Base-by-base conservation (phyloP, 2,888 invertebrate species). In the Malacosoma neustria region DNA sequence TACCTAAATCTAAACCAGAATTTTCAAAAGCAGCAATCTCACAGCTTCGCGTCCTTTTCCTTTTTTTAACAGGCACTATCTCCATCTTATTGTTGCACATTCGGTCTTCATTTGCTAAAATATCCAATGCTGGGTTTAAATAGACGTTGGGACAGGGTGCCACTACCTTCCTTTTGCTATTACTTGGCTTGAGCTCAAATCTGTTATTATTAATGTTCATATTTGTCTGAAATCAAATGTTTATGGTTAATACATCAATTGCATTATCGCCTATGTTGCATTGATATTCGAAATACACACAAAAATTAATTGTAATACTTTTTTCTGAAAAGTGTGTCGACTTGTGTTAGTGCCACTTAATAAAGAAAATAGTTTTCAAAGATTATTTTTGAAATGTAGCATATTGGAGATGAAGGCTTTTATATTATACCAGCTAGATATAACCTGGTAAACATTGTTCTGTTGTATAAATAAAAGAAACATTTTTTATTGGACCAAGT, bases 31-130 rank as follows among this genome's bases (percentile, higher is more conserved):
- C 60, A 1, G 63, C 57, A 1, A 72, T 60, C 14, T 82, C 82
- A 39, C 71, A 73, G 40, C 76, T 84, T 36, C 62, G 71, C 0
- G 77, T 70, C n/a, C 71, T 48, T 48, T 84, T 82, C 0, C 79
- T 62, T 43, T 80, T 75, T 45, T 86, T 87, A 12, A 54, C 57
- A 0, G 85, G 84, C 12, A 72, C 63, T 14, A 85, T 70, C 57
- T 87, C 87, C 85, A 87, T 85, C 4, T 71, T 77, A 0, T 72
- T 87, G 56, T 87, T 87, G 46, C 84, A 82, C 66, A 86, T 87
- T 3, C 68, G 72, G 40, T 87, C 87, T 9, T 87, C 86, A 40
- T 82, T 86, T 3, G 64, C 81, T 0, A 87, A 63, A 0, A 87
- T 54, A 39, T 87, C 86, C 1, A 87, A 42, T 0, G 75, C 87